Percentiles rank a stretch among this genome's conserved stretches.
Evolutionary conservation across 2,797 vertebrate genomes (phyloP).

Genomic region (Pangasius mekongensis): DNA sequence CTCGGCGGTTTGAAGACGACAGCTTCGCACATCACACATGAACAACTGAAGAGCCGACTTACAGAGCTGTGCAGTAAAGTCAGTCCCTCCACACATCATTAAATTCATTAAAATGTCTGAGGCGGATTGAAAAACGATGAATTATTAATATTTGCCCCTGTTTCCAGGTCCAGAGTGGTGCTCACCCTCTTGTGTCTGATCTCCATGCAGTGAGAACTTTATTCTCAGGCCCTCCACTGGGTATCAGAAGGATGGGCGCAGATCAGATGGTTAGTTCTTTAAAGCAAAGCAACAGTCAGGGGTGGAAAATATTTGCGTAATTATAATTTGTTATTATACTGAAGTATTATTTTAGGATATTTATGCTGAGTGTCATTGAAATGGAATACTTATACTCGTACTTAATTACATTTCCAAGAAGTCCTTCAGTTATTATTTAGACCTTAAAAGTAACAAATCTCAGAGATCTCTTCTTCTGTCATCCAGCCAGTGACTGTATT

Average conservation of each 20-base stretch:
- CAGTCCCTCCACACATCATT: neutral
- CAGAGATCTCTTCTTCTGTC: neutral
- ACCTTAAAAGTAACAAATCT: neutral
- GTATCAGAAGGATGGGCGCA: slow-evolving; percentile 71
- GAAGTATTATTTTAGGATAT: neutral
- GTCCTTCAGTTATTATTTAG: neutral
- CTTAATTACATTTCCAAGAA: neutral
- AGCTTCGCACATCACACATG: slow-evolving; percentile 64
- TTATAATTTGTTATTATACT: neutral
- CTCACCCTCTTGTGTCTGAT: slow-evolving; percentile 76
- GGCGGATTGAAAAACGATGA: neutral
- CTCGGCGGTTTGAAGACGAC: slow-evolving; percentile 70
- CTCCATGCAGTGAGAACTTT: slow-evolving; percentile 77
- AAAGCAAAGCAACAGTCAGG: neutral
- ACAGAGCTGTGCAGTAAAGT: slow-evolving; percentile 81
- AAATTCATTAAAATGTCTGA: neutral
- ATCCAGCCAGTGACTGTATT: neutral
- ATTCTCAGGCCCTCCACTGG: slow-evolving; percentile 81
- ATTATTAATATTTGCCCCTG: neutral
- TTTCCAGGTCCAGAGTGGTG: slow-evolving; percentile 79
- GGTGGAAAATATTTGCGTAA: neutral
- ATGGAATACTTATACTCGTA: neutral
- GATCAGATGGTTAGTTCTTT: slow-evolving; percentile 81
- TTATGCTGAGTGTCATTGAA: neutral
- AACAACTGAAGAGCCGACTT: slow-evolving; percentile 69